Base-by-base conservation (phyloP, 2,113 vertebrate genomes). In the Enhydra lutris region DNA sequence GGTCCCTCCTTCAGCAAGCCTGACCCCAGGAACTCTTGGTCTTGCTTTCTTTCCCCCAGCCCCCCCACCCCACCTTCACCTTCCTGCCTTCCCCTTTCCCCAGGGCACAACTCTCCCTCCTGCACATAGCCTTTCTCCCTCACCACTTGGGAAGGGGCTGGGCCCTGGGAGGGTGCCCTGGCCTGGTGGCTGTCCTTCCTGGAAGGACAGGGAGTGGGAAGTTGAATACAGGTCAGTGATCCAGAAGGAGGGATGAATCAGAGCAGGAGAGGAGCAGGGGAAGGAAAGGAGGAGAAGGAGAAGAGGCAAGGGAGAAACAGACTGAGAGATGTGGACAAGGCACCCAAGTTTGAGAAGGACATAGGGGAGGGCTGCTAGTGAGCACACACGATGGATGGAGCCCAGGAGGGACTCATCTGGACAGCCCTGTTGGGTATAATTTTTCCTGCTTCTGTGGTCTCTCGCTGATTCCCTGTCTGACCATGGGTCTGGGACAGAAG, bases 371-470 rank as follows among this genome's bases (percentile, higher is more conserved):
- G 23, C 45, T 18, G 24, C 9, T 11, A 8, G 7, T 13, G 57
- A 63, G 34, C 24, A 12, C 3, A 26, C 23, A 24, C 8, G 18
- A 7, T 3, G 13, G 55, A 14, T 39, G 24, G 9, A n/a, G 17
- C 50, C 61, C 0, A 9, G 11, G 73, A 45, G 55, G 67, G 11
- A 20, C 7, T 74, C 8, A 2, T 39, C 13, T 89, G 71, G 80
- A 69, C 24, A 15, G 7, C 7, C 3, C 39, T 6, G 34, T 3
- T 13, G 0, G 1, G 20, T 2, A 39, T 6, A 2, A 3, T 11
- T 80, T 80, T 47, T 39, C 45, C 42, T 34, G 10, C 47, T 18
- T 67, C 67, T 73, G 45, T 15, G 36, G 21, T 57, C 13, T 3
- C 79, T 39, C 39, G 24, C 39, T 31, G 78, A 57, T 2, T 10